A percentile compares a stretch with the other conserved stretches of the same genome.
Evolutionary conservation across 2,888 invertebrate genomes (phyloP).

Genomic region (Tenthredo notha): DNA sequence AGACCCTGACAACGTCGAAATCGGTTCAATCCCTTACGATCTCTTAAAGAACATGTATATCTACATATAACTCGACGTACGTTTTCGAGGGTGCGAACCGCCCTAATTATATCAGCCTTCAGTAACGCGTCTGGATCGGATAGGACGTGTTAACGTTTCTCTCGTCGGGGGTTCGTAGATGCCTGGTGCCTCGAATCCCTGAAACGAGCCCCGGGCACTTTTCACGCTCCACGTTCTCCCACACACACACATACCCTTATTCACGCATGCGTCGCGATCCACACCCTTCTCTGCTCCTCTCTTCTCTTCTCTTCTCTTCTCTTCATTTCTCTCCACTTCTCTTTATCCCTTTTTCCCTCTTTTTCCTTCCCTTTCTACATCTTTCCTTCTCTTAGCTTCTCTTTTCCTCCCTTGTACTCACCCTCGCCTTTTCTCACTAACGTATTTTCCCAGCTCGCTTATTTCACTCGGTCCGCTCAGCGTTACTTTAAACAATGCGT

Average conservation of each 20-base stretch:
- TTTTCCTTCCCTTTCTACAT: not conserved
- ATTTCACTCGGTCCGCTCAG: conserved; percentile 17
- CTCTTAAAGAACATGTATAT: not conserved
- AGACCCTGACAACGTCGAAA: not conserved
- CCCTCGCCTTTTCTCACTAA: not conserved
- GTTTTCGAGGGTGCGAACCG: conserved; percentile 30
- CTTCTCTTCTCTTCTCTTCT: not conserved
- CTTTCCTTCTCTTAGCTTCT: not conserved
- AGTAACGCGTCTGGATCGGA: conserved; percentile 40
- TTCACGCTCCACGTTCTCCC: conserved; percentile 26
- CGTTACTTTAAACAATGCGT: conserved; percentile 30
- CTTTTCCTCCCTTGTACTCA: not conserved
- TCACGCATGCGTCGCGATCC: conserved; percentile 19
- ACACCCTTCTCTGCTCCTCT: not conserved
- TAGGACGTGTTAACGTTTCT: conserved; percentile 39
- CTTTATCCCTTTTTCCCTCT: not conserved
- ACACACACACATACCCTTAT: not conserved
- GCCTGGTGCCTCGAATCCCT: conserved; percentile 38
- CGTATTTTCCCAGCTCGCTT: conserved; percentile 24
- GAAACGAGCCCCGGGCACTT: conserved; percentile 46
- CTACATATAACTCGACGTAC: conserved; percentile 21
- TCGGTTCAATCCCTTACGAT: conserved; percentile 34
- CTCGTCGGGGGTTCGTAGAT: not conserved
- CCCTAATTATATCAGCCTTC: conserved; percentile 41
- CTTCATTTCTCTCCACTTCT: not conserved